Base-by-base conservation (phyloP, 2,888 invertebrate species). In the Malthinus flaveolus region DNA sequence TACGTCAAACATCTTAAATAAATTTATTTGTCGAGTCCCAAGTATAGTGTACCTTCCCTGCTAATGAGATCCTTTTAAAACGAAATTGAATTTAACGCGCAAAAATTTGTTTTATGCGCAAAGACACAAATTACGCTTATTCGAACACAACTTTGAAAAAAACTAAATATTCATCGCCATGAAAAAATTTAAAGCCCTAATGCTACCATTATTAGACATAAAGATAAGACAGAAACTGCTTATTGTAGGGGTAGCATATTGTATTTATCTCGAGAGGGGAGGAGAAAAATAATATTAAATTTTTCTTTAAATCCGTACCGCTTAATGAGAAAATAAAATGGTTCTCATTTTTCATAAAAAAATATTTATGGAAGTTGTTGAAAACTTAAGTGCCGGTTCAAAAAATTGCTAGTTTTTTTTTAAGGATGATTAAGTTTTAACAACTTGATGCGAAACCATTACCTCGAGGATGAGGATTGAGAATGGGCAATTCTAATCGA, bases 271-370 rank as follows among this genome's bases (percentile, higher is more conserved):
- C 37, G 54, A 52, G 35, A 52, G 45, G 46, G 54, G 54, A 52
- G 35, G 45, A 52, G 45, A 47, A 47, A 32, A 35, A 36, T 23
- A 47, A 54, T 54, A 54, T 48, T 47, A 48, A 47, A 54, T 47
- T 54, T 54, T 48, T 54, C 54, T 54, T 37, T 47, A 54, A 54
- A 54, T 54, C 54, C 54, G 39, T 32, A 39, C 54, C 48, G 47
- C 54, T 37, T 37, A 48, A 54, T 54, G 54, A 54, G 47, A 37
- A 48, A 54, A 54, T 54, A 54, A 54, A 54, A 54, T 54, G 54
- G 36, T 54, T 47, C 47, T 39, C 48, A 54, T 54, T 54, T 54
- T 54, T 54, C 54, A 54, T 54, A 48, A 36, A 32, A 54, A 54
- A 47, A 37, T 35, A 47, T 35, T 15, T 23, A 23, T 36, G 46